Percentiles rank a stretch among this genome's conserved stretches.
phyloP scores from a whole-genome alignment of 2,797 vertebrate species.

The Triplophysa bombifrons region DNA sequence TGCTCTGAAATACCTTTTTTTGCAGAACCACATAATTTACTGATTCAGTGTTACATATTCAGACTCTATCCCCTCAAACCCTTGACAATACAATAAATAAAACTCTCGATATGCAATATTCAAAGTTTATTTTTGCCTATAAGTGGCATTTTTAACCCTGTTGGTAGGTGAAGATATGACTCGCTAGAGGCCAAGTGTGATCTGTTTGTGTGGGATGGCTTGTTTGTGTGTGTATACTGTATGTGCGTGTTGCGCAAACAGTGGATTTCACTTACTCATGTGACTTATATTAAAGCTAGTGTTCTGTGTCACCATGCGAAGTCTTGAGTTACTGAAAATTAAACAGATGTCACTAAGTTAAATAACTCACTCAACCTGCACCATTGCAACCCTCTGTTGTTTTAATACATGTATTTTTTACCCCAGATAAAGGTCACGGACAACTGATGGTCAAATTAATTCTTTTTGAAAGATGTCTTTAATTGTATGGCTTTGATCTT shows the following conservation, averaged over 20 bases:
- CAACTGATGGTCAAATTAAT: neutral
- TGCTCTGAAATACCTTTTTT: slow-evolving; percentile 37
- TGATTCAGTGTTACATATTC: slow-evolving; percentile 48
- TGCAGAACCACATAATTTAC: slow-evolving; percentile 50
- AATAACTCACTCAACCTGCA: slow-evolving; percentile 8
- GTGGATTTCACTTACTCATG: slow-evolving; percentile 51
- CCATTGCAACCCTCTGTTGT: neutral
- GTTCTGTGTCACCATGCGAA: slow-evolving; percentile 16
- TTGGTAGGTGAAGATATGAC: slow-evolving; percentile 43
- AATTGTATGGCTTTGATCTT: slow-evolving; percentile 6
- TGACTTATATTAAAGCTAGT: slow-evolving; percentile 50
- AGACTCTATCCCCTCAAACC: slow-evolving; percentile 31
- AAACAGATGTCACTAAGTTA: slow-evolving; percentile 46
- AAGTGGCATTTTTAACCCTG: slow-evolving; percentile 24
- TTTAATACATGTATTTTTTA: neutral
- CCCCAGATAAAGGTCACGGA: neutral
- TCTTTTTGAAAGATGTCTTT: neutral
- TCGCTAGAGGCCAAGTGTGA: slow-evolving; percentile 37
- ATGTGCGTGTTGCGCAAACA: neutral
- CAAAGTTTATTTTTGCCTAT: slow-evolving; percentile 43
- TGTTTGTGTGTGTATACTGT: neutral
- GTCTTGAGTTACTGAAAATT: slow-evolving; percentile 13
- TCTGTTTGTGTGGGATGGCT: slow-evolving; percentile 3
- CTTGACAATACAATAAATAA: slow-evolving; percentile 32
- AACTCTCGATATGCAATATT: slow-evolving; percentile 27